These are phyloP conservation scores for Hoplostethus mediterraneus DNA, from an alignment of 2,797 vertebrate genomes.

Conservation along the genomic window DNA sequence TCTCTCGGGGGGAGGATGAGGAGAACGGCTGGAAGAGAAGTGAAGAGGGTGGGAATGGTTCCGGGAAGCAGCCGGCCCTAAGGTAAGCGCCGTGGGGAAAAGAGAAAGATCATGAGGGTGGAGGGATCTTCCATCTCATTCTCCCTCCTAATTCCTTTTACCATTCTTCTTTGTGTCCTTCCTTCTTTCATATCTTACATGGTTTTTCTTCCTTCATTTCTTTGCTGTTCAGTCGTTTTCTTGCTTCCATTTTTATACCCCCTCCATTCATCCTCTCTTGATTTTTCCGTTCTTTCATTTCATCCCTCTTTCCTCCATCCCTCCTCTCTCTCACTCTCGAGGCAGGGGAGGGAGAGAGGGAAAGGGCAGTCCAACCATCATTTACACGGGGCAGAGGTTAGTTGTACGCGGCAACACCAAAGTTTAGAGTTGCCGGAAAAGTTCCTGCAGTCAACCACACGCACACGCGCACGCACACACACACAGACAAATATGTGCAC, in stretches of 20 bases:
- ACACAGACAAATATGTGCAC: not conserved
- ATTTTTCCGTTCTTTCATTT: no score
- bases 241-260: not conserved
- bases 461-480: not conserved
- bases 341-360: not conserved
- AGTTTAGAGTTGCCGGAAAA: not conserved
- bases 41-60: no score
- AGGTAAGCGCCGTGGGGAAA: not conserved
- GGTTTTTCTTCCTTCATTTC: not conserved
- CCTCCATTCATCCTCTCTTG: not conserved
- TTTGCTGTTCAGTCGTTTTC: no score
- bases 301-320: not conserved
- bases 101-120: not conserved
- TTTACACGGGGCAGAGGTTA: conserved; percentile 20
- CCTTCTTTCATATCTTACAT: not conserved
- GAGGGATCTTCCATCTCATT: not conserved
- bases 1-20: not conserved
- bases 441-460: not conserved
- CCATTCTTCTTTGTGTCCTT: not conserved
- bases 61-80: not conserved
- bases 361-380: not conserved
- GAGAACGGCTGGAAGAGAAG: not conserved
- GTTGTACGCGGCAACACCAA: conserved; percentile 9
- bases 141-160: not conserved
- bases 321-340: not conserved